phyloP scores from a whole-genome alignment of 1,140 invertebrate genomes.

The Oedothorax gibbosus region DNA sequence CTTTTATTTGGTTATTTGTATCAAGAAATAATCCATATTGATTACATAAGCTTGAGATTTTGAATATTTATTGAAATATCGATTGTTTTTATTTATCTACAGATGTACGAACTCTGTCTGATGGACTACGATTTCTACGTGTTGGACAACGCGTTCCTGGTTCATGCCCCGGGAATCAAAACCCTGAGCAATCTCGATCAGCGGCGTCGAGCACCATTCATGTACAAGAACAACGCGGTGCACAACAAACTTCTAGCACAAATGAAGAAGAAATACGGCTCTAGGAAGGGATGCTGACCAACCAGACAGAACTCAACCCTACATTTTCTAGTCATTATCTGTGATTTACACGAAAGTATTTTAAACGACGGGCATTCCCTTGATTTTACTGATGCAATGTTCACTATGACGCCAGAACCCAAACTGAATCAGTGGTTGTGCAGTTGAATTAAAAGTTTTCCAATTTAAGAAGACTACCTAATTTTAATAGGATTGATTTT shows the following conservation, averaged over 20 bases:
- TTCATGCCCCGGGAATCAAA: constrained; percentile 80
- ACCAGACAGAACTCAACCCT: not conserved
- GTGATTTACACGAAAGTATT: constrained; percentile 2
- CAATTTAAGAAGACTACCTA: too few species aligned
- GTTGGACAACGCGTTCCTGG: constrained; percentile 82
- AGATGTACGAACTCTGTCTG: constrained; percentile 86
- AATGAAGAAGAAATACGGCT: constrained; percentile 65
- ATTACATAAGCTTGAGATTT: too few species aligned
- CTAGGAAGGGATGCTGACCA: constrained; percentile 57
- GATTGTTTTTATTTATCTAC: constrained; percentile 62
- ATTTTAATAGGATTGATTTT: too few species aligned
- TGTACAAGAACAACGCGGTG: constrained; percentile 74
- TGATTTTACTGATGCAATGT: too few species aligned
- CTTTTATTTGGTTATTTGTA: too few species aligned
- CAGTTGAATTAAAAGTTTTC: too few species aligned
- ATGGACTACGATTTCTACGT: constrained; percentile 81
- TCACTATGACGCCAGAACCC: too few species aligned
- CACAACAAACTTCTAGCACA: constrained; percentile 74
- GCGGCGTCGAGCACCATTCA: constrained; percentile 71
- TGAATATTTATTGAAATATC: too few species aligned
- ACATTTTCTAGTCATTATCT: constrained; percentile 42
- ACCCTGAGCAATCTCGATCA: constrained; percentile 67
- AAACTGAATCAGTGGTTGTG: too few species aligned
- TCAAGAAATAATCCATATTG: too few species aligned
- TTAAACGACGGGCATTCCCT: not conserved